Evolutionary conservation across 2,888 invertebrate species (phyloP).

Genomic region (Cyclophora albipunctata): DNA sequence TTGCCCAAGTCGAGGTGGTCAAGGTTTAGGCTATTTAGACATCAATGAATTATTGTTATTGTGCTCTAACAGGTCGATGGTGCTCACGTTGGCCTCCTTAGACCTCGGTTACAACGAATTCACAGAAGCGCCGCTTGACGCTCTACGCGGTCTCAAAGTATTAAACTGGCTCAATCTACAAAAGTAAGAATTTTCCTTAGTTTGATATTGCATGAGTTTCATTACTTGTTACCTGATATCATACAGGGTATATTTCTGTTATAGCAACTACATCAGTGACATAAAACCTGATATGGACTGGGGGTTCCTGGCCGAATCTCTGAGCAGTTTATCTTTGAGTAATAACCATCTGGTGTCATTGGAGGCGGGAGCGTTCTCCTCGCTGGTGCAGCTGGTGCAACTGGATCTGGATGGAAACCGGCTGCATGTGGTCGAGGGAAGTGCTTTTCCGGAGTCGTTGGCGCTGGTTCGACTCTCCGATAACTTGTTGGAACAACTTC

Average conservation of each 20-base stretch:
- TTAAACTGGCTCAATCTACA: constrained; percentile 86
- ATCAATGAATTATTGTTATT: too few species aligned
- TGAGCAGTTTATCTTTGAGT: constrained; percentile 84
- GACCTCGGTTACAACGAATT: constrained; percentile 85
- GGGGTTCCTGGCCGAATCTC: constrained; percentile 81
- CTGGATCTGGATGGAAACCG: constrained; percentile 81
- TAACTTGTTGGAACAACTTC: constrained; percentile 78
- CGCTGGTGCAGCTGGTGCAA: constrained; percentile 75
- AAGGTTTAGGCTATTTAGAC: too few species aligned
- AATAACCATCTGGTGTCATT: constrained; percentile 81
- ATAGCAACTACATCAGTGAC: constrained; percentile 80
- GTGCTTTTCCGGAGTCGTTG: constrained; percentile 76
- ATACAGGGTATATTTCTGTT: constrained; percentile 23
- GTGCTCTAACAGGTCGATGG: constrained; percentile 78
- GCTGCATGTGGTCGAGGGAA: constrained; percentile 73
- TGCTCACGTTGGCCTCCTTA: constrained; percentile 83
- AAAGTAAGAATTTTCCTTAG: constrained; percentile 69
- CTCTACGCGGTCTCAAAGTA: constrained; percentile 77
- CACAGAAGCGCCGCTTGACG: constrained; percentile 79
- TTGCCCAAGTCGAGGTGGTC: too few species aligned
- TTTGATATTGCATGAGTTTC: too few species aligned
- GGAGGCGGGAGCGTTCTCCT: constrained; percentile 67
- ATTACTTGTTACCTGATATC: too few species aligned
- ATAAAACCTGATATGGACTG: constrained; percentile 70
- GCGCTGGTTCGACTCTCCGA: constrained; percentile 79